Base-by-base conservation (phyloP, 2,797 vertebrate species). In the Chelidonichthys spinosus region DNA sequence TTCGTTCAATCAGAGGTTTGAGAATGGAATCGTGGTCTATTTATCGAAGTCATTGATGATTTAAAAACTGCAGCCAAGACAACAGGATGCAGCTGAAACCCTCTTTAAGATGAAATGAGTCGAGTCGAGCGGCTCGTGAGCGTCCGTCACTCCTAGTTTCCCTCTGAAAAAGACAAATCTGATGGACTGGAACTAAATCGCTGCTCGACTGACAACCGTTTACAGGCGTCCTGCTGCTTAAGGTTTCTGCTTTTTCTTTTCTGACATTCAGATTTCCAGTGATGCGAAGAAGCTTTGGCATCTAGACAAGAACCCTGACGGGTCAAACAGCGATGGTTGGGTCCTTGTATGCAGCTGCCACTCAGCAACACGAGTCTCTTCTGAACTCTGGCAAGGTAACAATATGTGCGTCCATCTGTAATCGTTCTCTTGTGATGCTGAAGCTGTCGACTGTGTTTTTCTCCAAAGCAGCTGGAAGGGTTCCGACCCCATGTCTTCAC, bases 371-470 rank as follows among this genome's bases (percentile, higher is more conserved):
- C 13, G 1, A 47, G 0, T 14, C 18, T 65, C 55, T 52, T 40
- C 13, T 5, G 59, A 39, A 43, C 44, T 18, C 46, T 64, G 74
- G 55, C 49, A 66, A 66, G 44, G 50, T 32, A 47, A 35, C 43
- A 55, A 43, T 54, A 35, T 61, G 55, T 47, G 43, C 11, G 68
- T 9, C 64, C 49, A 47, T 71, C 68, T 71, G 47, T 17, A 47
- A 13, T 59, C 54, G 6, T 13, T 44, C 14, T 33, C 53, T 7
- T 56, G 58, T 39, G 72, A 49, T 62, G 52, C 39, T 47, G 66
- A 50, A 35, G 11, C 6, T 54, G 50, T 25, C 25, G 25, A 2
- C 25, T 25, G 25, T 25, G 25, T 25, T 25, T 25, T 25, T 25
- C 25, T 25, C 25, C 25, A 25, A 25, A 25, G 25, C 25, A 25